These are phyloP conservation scores for Hemibagrus guttatus DNA, from an alignment of 2,797 vertebrate genomes.

Conservation along the genomic window DNA sequence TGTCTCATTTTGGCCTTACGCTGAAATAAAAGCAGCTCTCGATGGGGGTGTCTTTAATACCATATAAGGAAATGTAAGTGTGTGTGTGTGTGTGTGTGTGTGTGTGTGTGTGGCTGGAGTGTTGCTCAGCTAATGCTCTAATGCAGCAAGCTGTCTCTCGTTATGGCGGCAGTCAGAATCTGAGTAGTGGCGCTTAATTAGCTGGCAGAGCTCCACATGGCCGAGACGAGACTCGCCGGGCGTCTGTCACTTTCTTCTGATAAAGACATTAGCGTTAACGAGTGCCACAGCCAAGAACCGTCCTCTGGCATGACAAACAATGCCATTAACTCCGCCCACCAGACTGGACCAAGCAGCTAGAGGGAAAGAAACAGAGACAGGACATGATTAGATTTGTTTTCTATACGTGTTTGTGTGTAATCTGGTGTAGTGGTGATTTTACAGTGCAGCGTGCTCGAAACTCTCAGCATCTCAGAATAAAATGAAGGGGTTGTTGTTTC, in stretches of 20 bases:
- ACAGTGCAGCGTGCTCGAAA: background rate
- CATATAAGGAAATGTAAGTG: slow-evolving; percentile 2
- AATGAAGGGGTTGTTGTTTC: slow-evolving; percentile 44
- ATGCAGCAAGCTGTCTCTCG: slow-evolving; percentile 54
- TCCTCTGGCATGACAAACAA: slow-evolving; percentile 79
- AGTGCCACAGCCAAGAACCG: slow-evolving; percentile 67
- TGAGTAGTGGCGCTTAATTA: slow-evolving; percentile 65
- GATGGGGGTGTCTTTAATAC: background rate
- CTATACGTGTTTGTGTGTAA: slow-evolving; percentile 50
- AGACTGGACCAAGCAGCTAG: slow-evolving; percentile 60
- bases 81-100: slow-evolving; percentile 43
- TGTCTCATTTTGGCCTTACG: too few species aligned
- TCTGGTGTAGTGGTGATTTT: slow-evolving; percentile 57
- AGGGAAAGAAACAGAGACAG: too few species aligned
- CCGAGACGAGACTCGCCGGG: slow-evolving; percentile 65
- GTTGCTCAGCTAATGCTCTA: slow-evolving; percentile 43
- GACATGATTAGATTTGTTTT: background rate
- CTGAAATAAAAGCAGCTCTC: background rate
- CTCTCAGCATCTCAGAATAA: background rate
- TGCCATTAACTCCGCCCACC: slow-evolving; percentile 76
- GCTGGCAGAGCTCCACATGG: slow-evolving; percentile 71
- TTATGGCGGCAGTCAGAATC: slow-evolving; percentile 63
- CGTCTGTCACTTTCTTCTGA: slow-evolving; percentile 75
- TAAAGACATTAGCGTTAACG: slow-evolving; percentile 77
- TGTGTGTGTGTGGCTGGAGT: slow-evolving; percentile 40